Conservation (phyloP, 2,888 invertebrate genomes). For the Amphipoea oculea region DNA sequence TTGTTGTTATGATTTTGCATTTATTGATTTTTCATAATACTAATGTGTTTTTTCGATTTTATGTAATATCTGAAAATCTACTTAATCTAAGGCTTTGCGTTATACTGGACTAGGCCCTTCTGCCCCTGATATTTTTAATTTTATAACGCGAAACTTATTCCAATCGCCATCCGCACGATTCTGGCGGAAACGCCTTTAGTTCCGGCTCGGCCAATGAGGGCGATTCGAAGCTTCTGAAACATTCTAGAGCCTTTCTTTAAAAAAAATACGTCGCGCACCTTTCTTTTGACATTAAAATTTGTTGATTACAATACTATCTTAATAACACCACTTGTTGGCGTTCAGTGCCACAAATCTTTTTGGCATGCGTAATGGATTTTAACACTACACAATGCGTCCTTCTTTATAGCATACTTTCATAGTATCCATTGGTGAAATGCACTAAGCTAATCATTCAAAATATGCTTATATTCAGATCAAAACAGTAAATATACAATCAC, state of each 20-base stretch:
- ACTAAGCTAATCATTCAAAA: background rate
- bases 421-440: background rate
- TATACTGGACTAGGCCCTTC: background rate
- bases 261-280: too few relatives aligned
- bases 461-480: conserved; percentile 2
- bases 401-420: background rate
- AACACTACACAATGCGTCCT: background rate
- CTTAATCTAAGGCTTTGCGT: background rate
- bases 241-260: background rate
- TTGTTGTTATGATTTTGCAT: background rate
- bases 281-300: too few relatives aligned
- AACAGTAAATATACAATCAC: conserved; percentile 26
- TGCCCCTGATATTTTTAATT: background rate
- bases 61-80: background rate
- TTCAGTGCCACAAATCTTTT: background rate
- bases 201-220: background rate
- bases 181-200: too few relatives aligned
- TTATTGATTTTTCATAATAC: background rate
- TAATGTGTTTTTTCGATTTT: too few relatives aligned
- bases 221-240: background rate
- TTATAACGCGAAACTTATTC: background rate
- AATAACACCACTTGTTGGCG: background rate
- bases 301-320: background rate
- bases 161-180: background rate
- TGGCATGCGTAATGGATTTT: background rate